Evolutionary conservation across 2,888 invertebrate species (phyloP).

Genomic region (Chesias legatella): DNA sequence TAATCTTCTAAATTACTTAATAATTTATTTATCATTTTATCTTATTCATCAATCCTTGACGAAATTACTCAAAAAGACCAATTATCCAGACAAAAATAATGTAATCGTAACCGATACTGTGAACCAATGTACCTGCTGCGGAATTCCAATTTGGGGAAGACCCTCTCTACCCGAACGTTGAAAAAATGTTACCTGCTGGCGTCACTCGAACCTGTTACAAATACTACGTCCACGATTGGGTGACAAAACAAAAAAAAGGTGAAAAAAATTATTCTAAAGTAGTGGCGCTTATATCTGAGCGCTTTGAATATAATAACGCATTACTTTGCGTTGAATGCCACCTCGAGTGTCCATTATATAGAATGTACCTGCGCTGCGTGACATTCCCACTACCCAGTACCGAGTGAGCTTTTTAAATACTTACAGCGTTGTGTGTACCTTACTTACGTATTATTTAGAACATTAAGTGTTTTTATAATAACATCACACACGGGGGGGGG

Average conservation of each 20-base stretch:
- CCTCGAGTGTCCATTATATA: conserved; percentile 43
- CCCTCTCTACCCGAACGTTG: conserved; percentile 42
- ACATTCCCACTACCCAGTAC: conserved; percentile 16
- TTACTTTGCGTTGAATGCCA: conserved; percentile 46
- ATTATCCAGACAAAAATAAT: conserved; percentile 24
- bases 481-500: too few relatives aligned
- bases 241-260: conserved; percentile 7
- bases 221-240: conserved; percentile 64
- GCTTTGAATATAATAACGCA: conserved; percentile 38
- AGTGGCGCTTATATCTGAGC: conserved; percentile 70
- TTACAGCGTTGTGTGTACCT: too few relatives aligned
- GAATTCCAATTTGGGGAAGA: conserved; percentile 53
- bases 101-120: conserved; percentile 25
- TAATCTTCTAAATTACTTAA: too few relatives aligned
- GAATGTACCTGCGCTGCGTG: conserved; percentile 15
- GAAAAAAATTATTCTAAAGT: too few relatives aligned
- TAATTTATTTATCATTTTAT: too few relatives aligned
- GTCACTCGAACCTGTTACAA: conserved; percentile 45
- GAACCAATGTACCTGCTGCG: conserved; percentile 38
- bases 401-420: too few relatives aligned
- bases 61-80: too few relatives aligned
- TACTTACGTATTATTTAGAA: too few relatives aligned
- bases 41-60: conserved; percentile 10
- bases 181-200: conserved; percentile 59
- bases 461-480: too few relatives aligned